These are phyloP conservation scores for Probaryconus sp. DNA, from an alignment of 1,140 invertebrate species.

Conservation along the genomic window DNA sequence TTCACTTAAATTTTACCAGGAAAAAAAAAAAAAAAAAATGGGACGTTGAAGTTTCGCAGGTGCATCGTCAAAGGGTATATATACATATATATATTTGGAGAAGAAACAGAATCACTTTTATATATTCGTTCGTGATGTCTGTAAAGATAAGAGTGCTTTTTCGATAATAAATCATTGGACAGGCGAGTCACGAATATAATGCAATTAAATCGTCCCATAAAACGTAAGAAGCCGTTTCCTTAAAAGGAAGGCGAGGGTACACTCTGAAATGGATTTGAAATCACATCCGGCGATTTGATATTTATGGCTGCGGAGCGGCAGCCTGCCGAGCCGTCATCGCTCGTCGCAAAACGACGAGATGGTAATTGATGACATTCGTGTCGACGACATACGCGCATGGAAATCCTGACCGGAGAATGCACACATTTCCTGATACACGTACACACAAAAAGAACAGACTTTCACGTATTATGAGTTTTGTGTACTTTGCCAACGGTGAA, in stretches of 20 bases:
- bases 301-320: conserved; percentile 30
- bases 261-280: conserved; percentile 31
- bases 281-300: conserved; percentile 31
- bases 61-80: too few species aligned
- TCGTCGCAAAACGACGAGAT: conserved; percentile 48
- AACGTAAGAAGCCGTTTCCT: conserved; percentile 19
- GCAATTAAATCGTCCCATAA: conserved; percentile 18
- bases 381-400: conserved; percentile 21
- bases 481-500: too few species aligned
- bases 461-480: too few species aligned
- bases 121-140: conserved; percentile 15
- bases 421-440: background rate
- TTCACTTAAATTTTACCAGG: conserved; percentile 51
- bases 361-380: conserved; percentile 57
- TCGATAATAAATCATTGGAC: conserved; percentile 10
- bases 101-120: conserved; percentile 4
- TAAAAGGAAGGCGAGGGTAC: background rate
- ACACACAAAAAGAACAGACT: background rate
- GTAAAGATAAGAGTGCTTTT: background rate
- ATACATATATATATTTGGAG: too few species aligned
- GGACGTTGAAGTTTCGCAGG: conserved; percentile 21
- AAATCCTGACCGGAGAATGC: conserved; percentile 11
- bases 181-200: conserved; percentile 5
- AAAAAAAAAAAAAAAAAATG: too few species aligned
- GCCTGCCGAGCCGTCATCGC: conserved; percentile 36